Conservation (phyloP, 1,140 invertebrate genomes). For the Goniozus legneri region DNA sequence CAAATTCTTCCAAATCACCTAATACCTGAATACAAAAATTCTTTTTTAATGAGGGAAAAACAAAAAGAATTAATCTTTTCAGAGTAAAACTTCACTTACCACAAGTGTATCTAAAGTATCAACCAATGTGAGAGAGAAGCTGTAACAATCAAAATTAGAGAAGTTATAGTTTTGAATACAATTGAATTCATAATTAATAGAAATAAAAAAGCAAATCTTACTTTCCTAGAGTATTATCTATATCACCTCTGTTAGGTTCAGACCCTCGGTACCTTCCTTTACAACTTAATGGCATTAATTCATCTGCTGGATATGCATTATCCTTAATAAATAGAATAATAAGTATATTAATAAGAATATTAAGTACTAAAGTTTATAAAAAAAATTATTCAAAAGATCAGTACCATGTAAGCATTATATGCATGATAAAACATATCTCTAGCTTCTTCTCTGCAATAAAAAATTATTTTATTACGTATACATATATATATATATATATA, state of each 20-base stretch:
- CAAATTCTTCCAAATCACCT: conserved; percentile 92
- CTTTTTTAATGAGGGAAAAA: conserved; percentile 3
- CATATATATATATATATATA: conserved; percentile 9
- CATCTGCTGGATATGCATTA: conserved; percentile 97
- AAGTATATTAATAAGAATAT: neutral
- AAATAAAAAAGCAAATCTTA: conserved; percentile 58
- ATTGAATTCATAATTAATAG: conserved; percentile 4
- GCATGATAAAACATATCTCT: conserved; percentile 97
- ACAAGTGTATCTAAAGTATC: conserved; percentile 93
- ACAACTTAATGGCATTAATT: conserved; percentile 96
- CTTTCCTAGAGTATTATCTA: conserved; percentile 96
- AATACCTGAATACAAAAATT: conserved; percentile 61
- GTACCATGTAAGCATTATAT: conserved; percentile 92
- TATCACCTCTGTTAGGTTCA: conserved; percentile 86
- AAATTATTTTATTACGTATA: conserved; percentile 10
- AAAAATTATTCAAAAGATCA: conserved; percentile 23
- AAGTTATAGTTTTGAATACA: neutral
- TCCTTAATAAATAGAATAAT: conserved; percentile 50
- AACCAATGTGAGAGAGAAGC: conserved; percentile 93
- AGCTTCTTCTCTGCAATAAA: conserved; percentile 71
- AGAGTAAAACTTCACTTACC: conserved; percentile 51
- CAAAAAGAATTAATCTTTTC: too few species aligned
- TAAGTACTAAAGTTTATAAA: conserved; percentile 7
- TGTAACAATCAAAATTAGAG: conserved; percentile 52
- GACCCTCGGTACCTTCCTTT: conserved; percentile 84